A percentile compares a stretch with the other conserved stretches of the same genome.
phyloP scores from a whole-genome alignment of 2,888 invertebrate species.

The Drosophila merina region DNA sequence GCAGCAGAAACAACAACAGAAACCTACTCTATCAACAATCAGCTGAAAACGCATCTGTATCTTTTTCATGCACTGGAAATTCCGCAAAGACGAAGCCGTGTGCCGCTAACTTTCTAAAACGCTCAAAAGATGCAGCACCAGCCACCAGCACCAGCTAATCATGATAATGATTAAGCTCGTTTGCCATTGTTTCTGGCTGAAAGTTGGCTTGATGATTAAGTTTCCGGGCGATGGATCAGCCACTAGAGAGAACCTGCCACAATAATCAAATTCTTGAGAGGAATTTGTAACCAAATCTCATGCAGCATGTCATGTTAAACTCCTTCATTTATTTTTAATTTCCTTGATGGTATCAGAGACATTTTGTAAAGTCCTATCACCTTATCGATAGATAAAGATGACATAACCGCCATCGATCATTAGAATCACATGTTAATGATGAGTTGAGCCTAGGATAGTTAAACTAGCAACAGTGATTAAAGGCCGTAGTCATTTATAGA shows the following conservation, averaged over 20 bases:
- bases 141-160: conserved; percentile 58
- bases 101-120: conserved; percentile 74
- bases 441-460: conserved; percentile 3
- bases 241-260: conserved; percentile 8
- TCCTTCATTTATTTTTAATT: too few species aligned
- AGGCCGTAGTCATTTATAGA: neutral
- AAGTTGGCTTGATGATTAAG: conserved; percentile 26
- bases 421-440: conserved; percentile 21
- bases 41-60: conserved; percentile 76
- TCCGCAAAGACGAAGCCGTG: conserved; percentile 65
- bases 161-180: conserved; percentile 55
- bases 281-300: neutral
- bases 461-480: neutral
- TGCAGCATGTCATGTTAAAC: too few species aligned
- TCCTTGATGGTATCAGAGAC: neutral
- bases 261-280: neutral
- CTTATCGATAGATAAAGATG: conserved; percentile 6
- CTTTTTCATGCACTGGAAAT: conserved; percentile 82
- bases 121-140: conserved; percentile 53
- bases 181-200: conserved; percentile 48
- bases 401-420: conserved; percentile 29
- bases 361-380: conserved; percentile 2
- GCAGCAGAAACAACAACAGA: neutral
- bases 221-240: conserved; percentile 9
- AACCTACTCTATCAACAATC: conserved; percentile 15